These are phyloP conservation scores for Zaprionus davidi DNA, from an alignment of 1,140 invertebrate genomes.

Conservation along the genomic window DNA sequence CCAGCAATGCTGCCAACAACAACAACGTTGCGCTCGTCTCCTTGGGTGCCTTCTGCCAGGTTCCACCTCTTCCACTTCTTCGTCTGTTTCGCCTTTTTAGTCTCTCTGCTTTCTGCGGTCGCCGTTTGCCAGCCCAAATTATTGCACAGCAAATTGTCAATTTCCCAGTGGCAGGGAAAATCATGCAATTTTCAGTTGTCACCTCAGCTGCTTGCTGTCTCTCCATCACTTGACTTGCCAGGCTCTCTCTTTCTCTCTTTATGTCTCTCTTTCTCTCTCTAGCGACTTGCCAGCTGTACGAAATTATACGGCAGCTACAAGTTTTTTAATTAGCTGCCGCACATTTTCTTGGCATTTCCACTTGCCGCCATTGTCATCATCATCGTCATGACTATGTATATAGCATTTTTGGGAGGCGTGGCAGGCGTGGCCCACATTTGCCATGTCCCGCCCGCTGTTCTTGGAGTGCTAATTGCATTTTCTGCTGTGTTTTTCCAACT, in stretches of 20 bases:
- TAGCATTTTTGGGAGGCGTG: constrained; percentile 33
- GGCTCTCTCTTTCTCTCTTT: background rate
- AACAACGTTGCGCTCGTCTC: background rate
- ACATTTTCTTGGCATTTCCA: constrained; percentile 68
- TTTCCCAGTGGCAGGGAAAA: constrained; percentile 48
- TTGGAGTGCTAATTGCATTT: constrained; percentile 74
- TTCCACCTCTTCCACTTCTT: background rate
- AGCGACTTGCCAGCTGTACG: constrained; percentile 22
- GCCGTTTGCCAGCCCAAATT: constrained; percentile 44
- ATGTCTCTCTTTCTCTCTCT: background rate
- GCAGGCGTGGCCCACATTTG: background rate
- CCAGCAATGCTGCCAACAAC: constrained; percentile 34
- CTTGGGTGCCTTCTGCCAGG: background rate
- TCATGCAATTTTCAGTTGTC: constrained; percentile 49
- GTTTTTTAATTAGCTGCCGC: constrained; percentile 71
- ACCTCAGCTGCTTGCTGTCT: constrained; percentile 32
- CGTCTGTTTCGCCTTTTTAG: background rate
- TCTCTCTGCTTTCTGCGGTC: constrained; percentile 21
- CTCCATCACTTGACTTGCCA: background rate
- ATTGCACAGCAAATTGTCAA: constrained; percentile 63
- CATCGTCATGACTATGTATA: constrained; percentile 33
- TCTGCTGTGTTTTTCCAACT: constrained; percentile 50
- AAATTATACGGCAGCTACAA: constrained; percentile 57
- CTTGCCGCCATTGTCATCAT: constrained; percentile 48
- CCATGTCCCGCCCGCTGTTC: constrained; percentile 12